A percentile compares a stretch with the other conserved stretches of the same genome.
These are phyloP conservation scores for Malacoraja senta DNA, from an alignment of 2,797 vertebrate genomes.

Conservation along the genomic window DNA sequence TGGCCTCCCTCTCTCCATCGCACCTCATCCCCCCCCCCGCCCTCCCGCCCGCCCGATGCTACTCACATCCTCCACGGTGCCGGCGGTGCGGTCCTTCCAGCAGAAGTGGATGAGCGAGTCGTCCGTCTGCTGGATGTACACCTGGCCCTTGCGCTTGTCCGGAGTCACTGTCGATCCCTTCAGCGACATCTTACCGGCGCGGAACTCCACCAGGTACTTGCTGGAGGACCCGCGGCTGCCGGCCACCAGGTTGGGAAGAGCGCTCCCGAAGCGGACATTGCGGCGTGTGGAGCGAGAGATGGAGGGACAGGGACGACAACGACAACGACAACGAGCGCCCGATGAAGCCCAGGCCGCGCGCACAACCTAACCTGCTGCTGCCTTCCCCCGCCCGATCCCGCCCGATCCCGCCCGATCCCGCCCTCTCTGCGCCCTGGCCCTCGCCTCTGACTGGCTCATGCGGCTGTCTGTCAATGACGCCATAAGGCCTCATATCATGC, in stretches of 20 bases:
- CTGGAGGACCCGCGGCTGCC: slow-evolving; percentile 85
- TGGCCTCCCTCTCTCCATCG: no score
- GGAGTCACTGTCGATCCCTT: slow-evolving; percentile 88
- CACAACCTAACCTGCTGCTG: neutral
- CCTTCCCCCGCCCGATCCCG: neutral
- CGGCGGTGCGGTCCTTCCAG: slow-evolving; percentile 88
- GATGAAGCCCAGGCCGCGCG: neutral
- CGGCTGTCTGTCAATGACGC: neutral
- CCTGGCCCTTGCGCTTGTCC: slow-evolving; percentile 85
- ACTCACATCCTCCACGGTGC: slow-evolving; percentile 86
- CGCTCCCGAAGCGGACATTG: slow-evolving; percentile 81
- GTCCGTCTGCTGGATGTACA: slow-evolving; percentile 91
- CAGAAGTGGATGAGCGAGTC: slow-evolving; percentile 96
- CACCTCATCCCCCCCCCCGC: no score
- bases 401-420: no score
- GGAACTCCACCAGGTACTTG: slow-evolving; percentile 90
- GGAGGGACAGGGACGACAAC: no score
- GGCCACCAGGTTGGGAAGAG: slow-evolving; percentile 84
- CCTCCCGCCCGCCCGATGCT: neutral
- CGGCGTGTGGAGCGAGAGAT: no score
- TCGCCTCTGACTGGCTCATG: neutral
- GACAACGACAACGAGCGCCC: neutral
- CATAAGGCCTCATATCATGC: neutral
- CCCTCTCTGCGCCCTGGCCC: no score
- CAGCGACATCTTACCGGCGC: slow-evolving; percentile 88